Conservation (phyloP, 2,113 vertebrate genomes). For the Phyllostomus hastatus region DNA sequence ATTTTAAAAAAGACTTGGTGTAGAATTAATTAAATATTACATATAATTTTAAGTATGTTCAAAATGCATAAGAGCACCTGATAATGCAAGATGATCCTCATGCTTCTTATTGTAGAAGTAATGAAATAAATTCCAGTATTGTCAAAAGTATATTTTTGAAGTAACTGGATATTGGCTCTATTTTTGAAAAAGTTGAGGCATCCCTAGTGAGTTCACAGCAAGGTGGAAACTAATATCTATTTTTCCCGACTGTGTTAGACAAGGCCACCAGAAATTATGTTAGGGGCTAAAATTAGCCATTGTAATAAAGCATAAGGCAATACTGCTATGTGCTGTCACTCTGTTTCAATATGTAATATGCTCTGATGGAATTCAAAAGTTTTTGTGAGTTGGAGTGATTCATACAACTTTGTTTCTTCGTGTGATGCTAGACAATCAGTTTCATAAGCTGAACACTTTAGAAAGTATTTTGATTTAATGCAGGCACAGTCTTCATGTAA, state of each 20-base stretch:
- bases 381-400: slow-evolving; percentile 34
- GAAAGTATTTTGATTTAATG: not conserved
- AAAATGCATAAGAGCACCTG: not conserved
- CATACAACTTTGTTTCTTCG: not conserved
- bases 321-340: not conserved
- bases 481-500: not conserved
- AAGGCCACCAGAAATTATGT: slow-evolving; percentile 43
- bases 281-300: slow-evolving; percentile 52
- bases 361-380: slow-evolving; percentile 25
- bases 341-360: not conserved
- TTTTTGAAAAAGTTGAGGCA: slow-evolving; percentile 30
- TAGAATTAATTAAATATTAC: slow-evolving; percentile 48
- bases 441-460: not conserved
- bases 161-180: slow-evolving; percentile 31
- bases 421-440: not conserved
- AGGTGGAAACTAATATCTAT: slow-evolving; percentile 57
- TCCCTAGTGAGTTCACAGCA: slow-evolving; percentile 49
- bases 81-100: slow-evolving; percentile 34
- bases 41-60: slow-evolving; percentile 41
- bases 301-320: slow-evolving; percentile 48
- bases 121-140: slow-evolving; percentile 46
- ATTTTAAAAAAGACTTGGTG: not conserved
- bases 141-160: slow-evolving; percentile 48
- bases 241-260: slow-evolving; percentile 56
- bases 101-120: slow-evolving; percentile 8